Conservation (phyloP, 2,888 invertebrate genomes). For the Aelia acuminata region DNA sequence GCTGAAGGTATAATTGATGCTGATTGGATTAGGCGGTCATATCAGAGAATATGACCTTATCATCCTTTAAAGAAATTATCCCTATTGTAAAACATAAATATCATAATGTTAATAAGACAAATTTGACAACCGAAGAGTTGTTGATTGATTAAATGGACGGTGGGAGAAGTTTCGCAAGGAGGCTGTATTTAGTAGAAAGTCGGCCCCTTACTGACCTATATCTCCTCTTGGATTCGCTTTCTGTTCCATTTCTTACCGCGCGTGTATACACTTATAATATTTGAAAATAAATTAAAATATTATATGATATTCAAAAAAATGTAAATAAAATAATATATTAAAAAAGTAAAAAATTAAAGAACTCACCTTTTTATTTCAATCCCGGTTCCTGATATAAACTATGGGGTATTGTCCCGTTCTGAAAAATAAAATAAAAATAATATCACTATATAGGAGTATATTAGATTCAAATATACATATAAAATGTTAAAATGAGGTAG, state of each 20-base stretch:
- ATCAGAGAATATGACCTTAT: too few species aligned
- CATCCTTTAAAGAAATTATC: background rate
- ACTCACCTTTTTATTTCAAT: constrained; percentile 24
- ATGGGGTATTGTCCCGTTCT: constrained; percentile 22
- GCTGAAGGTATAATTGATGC: too few species aligned
- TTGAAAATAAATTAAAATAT: background rate
- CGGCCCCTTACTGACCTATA: constrained; percentile 46
- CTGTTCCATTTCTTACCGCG: background rate
- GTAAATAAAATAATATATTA: too few species aligned
- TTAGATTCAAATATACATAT: too few species aligned
- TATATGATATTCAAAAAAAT: background rate
- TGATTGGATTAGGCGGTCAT: too few species aligned
- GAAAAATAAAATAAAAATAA: background rate
- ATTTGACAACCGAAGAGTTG: background rate
- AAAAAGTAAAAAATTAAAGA: background rate
- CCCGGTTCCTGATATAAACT: background rate
- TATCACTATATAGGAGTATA: too few species aligned
- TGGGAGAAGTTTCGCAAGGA: constrained; percentile 34
- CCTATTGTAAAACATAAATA: background rate
- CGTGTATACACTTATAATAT: background rate
- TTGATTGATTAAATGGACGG: constrained; percentile 21
- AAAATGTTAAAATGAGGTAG: background rate
- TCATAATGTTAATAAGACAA: background rate
- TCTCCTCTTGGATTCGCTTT: constrained; percentile 37
- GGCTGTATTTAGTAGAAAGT: constrained; percentile 48